Conservation (phyloP, 2,888 invertebrate species). For the Ophioninae sp. region DNA sequence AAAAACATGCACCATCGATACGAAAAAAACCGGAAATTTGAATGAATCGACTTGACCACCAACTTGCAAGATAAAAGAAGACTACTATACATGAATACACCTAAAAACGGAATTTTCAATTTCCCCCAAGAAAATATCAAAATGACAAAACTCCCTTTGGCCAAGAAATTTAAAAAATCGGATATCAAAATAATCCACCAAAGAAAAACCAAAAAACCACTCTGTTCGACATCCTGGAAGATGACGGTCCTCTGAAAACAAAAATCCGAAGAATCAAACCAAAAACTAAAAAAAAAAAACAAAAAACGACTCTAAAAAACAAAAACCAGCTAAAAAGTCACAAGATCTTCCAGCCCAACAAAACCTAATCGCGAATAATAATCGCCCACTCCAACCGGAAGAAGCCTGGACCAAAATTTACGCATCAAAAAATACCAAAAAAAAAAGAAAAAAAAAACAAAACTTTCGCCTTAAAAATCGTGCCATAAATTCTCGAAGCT, state of each 20-base stretch:
- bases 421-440: neutral
- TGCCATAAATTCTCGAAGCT: neutral
- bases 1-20: neutral
- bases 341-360: neutral
- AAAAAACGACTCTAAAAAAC: neutral
- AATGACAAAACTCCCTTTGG: neutral
- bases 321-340: neutral
- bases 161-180: neutral
- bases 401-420: neutral
- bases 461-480: neutral
- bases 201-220: slow-evolving; percentile 1
- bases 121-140: neutral
- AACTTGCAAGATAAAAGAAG: neutral
- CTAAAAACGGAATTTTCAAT: neutral
- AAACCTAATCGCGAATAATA: neutral
- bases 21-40: neutral
- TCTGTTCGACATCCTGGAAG: neutral
- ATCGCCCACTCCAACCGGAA: neutral
- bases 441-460: neutral
- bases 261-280: neutral
- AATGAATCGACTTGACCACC: neutral
- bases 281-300: neutral
- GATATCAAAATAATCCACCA: neutral
- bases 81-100: neutral
- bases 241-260: neutral